Evolutionary conservation across 2,797 vertebrate genomes (phyloP).

Genomic region (Sternotherus odoratus): DNA sequence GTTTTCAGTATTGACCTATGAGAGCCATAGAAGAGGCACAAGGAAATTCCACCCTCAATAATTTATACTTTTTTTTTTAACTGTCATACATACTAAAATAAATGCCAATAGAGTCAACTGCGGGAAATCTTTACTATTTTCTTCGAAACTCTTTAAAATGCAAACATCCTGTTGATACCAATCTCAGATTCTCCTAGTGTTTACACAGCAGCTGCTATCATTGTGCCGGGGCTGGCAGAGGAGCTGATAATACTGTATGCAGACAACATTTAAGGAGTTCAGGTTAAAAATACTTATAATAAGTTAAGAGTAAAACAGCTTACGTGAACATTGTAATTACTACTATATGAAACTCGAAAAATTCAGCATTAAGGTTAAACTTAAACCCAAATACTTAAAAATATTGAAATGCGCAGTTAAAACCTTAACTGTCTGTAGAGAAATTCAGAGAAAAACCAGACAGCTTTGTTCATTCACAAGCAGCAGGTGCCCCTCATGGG

Average conservation of each 20-base stretch:
- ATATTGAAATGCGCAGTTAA: background rate
- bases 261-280: slow-evolving; percentile 15
- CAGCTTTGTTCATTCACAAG: background rate
- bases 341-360: background rate
- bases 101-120: slow-evolving; percentile 54
- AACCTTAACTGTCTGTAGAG: background rate
- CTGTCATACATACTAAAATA: slow-evolving; percentile 25
- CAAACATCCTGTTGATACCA: slow-evolving; percentile 78
- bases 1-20: slow-evolving; percentile 17
- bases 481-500: slow-evolving; percentile 15
- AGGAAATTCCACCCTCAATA: slow-evolving; percentile 18
- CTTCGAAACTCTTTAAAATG: slow-evolving; percentile 71
- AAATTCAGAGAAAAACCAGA: background rate
- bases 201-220: slow-evolving; percentile 69
- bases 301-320: background rate
- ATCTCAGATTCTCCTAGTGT: slow-evolving; percentile 69
- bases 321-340: background rate
- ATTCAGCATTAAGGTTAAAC: background rate
- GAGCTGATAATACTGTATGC: background rate
- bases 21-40: slow-evolving; percentile 18
- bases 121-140: slow-evolving; percentile 78
- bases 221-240: slow-evolving; percentile 38
- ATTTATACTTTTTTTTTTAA: slow-evolving; percentile 44
- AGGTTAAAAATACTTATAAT: slow-evolving; percentile 11
- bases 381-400: background rate